Conservation (phyloP, 2,888 invertebrate species). For the Cataglyphis cursor region DNA sequence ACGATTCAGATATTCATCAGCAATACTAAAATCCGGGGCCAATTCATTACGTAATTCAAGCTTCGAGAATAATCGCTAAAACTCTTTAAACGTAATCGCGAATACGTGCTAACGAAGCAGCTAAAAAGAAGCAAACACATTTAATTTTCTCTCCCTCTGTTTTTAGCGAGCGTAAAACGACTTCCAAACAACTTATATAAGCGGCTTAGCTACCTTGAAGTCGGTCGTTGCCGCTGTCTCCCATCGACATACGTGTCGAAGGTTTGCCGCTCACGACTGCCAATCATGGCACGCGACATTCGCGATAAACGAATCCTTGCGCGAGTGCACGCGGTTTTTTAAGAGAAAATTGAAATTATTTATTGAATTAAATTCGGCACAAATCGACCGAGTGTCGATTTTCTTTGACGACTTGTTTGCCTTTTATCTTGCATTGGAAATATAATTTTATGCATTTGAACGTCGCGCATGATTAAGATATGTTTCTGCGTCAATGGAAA, state of each 20-base stretch:
- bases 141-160: slow-evolving; percentile 19
- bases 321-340: not conserved
- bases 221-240: slow-evolving; percentile 83
- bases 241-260: slow-evolving; percentile 70
- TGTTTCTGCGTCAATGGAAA: not conserved
- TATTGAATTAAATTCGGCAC: not conserved
- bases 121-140: not conserved
- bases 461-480: slow-evolving; percentile 9
- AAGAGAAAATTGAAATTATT: not conserved
- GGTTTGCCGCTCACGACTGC: slow-evolving; percentile 66
- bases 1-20: not conserved
- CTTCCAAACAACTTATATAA: slow-evolving; percentile 80
- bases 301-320: not conserved
- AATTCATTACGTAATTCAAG: not conserved
- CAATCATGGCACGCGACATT: slow-evolving; percentile 60
- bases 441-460: slow-evolving; percentile 4
- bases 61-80: slow-evolving; percentile 1
- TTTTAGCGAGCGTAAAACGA: slow-evolving; percentile 50
- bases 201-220: slow-evolving; percentile 82
- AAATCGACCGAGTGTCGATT: not conserved
- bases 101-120: slow-evolving; percentile 1
- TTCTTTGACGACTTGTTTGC: not conserved
- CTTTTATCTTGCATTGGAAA: not conserved
- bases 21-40: not conserved
- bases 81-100: slow-evolving; percentile 15